Evolutionary conservation across 2,888 invertebrate genomes (phyloP), one percentile per base, ranked within the genome.

Genomic region (Onthophagus sagittarius): DNA sequence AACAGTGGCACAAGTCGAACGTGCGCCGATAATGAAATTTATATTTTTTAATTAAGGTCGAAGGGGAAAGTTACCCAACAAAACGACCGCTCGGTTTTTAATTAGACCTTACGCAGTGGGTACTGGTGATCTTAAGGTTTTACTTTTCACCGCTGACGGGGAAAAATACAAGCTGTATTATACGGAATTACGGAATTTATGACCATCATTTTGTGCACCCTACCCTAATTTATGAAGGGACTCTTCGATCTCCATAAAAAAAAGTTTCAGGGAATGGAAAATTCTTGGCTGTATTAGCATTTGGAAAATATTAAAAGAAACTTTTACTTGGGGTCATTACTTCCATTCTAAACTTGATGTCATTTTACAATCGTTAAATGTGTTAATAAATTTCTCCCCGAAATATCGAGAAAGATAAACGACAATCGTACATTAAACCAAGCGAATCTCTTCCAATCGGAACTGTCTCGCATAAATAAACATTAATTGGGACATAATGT

Each of bases 401-500:
- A 53, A 53, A 53, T 11, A 53, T 11, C 5, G 39, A 53, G 7
- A 33, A 7, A 5, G 11, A 53, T 11, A 53, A 53, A 53, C 6
- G 7, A 11, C 39, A 53, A 11, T 53, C 39, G 39, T 53, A 53
- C 11, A 53, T 7, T 53, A 53, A 53, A 53, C 11, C 11, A 11
- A 23, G 9, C 0, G 7, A 67, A 15, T 4, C 23, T 67, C 31
- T 15, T 31, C 23, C 23, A 23, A 67, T 67, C 67, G 15, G 63
- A 7, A 53, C 6, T 53, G 4, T 53, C 39, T 53, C 39, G 39
- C 39, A 53, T 53, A 53, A 53, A 53, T 53, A 53, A 67, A 15
- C 23, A 32, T 5, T 31, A 67, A 67, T 67, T 23, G 67, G 67
- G 5, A 23, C 23, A 67, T 67, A 67, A 67, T 67, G 67, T 32